A percentile compares a stretch with the other conserved stretches of the same genome.
Evolutionary conservation across 2,797 vertebrate genomes (phyloP).

Genomic region (Galaxias olidus): DNA sequence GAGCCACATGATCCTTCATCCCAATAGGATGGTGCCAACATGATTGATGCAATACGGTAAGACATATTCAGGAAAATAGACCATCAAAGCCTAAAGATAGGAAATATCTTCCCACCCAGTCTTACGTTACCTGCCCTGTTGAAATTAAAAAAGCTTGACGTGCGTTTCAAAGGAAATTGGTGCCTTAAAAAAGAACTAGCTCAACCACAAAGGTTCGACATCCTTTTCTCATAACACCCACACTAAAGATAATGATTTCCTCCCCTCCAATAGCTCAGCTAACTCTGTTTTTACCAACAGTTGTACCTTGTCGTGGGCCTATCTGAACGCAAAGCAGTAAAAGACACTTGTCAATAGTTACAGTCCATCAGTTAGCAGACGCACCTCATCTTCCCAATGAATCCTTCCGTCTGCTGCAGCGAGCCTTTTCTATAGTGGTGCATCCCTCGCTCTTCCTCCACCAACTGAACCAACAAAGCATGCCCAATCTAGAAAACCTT

Average conservation of each 20-base stretch:
- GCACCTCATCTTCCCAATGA: too few relatives aligned
- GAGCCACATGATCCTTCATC: slow-evolving; percentile 44
- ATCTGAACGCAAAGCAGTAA: slow-evolving; percentile 16
- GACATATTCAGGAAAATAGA: neutral
- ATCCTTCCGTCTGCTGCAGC: neutral
- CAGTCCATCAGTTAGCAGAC: too few relatives aligned
- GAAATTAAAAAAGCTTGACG: slow-evolving; percentile 69
- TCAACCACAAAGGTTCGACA: slow-evolving; percentile 17
- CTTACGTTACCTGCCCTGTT: slow-evolving; percentile 49
- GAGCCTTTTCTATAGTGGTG: slow-evolving; percentile 56
- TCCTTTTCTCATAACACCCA: slow-evolving; percentile 13
- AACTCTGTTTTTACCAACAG: slow-evolving; percentile 11
- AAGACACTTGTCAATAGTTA: slow-evolving; percentile 19
- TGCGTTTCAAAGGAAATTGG: slow-evolving; percentile 42
- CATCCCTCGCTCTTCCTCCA: slow-evolving; percentile 37
- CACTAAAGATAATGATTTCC: slow-evolving; percentile 14
- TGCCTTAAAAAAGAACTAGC: slow-evolving; percentile 25
- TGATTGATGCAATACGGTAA: too few relatives aligned
- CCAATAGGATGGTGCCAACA: slow-evolving; percentile 14
- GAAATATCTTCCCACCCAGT: slow-evolving; percentile 14
- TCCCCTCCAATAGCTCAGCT: neutral
- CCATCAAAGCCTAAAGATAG: neutral
- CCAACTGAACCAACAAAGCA: slow-evolving; percentile 28
- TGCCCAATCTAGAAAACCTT: slow-evolving; percentile 57
- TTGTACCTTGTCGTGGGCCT: slow-evolving; percentile 10